Evolutionary conservation across 2,888 invertebrate genomes (phyloP), one percentile per base, ranked within the genome.

Genomic region (Cyrtodaria siliqua): DNA sequence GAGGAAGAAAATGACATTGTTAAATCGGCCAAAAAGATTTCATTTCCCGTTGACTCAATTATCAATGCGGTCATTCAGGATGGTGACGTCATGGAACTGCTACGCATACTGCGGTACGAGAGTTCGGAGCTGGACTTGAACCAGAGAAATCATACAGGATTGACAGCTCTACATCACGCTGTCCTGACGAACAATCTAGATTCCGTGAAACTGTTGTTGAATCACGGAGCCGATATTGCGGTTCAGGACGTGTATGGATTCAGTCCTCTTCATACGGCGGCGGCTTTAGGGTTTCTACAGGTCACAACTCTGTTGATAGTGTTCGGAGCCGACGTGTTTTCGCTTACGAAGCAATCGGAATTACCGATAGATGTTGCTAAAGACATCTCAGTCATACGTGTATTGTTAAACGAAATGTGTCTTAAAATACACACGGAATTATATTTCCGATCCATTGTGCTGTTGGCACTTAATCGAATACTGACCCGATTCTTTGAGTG

Each of bases 111-210:
- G 12, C 67, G 62, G 8, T 62, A 80, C 12, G 71, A 74, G 9
- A 26, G 70, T 8, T 79, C 74, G 1, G 84, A 82, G 27, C 77
- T 89, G n/a, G 83, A 90, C 72, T 61, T 90, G 52, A 87, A 90
- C 68, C 86, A 87, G 50, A 66, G 75, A 24, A 91, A 87, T 52
- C 90, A 91, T 70, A 84, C 84, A 33, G 91, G 91, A 2, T 70
- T 91, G 20, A 91, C 90, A 16, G 87, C 89, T 0, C 81, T 91
- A 20, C 91, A 91, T 62, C 87, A 91, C 49, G 87, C 89, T 23
- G 90, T 91, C 2, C 79, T 91, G 18, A 84, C 84, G 50, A 90
- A 91, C 82, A 91, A 91, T 69, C 61, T 90, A 29, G 91, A 91
- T 79, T 85, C 86, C 50, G 87, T 87, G 18, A 91, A 91, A 81